Percentiles rank a stretch among this genome's conserved stretches.
Evolutionary conservation across 2,113 vertebrate genomes (phyloP).

Genomic region (Capreolus pygargus): DNA sequence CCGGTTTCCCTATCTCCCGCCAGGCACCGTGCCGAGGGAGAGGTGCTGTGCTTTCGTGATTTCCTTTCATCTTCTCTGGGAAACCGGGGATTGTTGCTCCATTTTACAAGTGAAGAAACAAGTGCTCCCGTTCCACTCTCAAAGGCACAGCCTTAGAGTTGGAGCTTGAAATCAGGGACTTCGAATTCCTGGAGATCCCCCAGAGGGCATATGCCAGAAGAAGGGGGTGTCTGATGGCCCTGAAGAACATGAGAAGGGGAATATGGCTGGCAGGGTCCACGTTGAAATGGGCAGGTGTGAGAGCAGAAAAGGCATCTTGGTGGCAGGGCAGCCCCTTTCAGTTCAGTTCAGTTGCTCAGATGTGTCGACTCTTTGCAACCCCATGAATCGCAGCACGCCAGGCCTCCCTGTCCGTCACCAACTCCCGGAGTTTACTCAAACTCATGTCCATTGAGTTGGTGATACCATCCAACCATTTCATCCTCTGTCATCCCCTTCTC

Average conservation of each 20-base stretch:
- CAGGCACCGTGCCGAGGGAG: rapidly evolving
- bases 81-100: neutral
- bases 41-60: neutral
- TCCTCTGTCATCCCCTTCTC: neutral
- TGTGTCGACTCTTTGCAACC: neutral
- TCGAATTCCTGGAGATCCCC: neutral
- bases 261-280: neutral
- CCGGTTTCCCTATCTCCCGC: neutral
- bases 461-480: neutral
- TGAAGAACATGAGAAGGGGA: neutral
- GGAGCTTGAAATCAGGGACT: neutral
- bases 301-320: neutral
- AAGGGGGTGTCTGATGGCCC: neutral
- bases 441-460: neutral
- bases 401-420: neutral
- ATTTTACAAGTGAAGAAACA: neutral
- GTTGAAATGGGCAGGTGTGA: neutral
- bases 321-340: neutral
- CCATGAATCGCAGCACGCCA: neutral
- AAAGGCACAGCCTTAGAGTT: neutral
- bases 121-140: neutral
- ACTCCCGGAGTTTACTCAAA: neutral
- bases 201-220: neutral
- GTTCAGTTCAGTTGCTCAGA: neutral
- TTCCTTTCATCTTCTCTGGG: neutral